Evolutionary conservation across 1,140 invertebrate genomes (phyloP), one percentile per base, ranked within the genome.

Genomic region (Drosophila arawakana): DNA sequence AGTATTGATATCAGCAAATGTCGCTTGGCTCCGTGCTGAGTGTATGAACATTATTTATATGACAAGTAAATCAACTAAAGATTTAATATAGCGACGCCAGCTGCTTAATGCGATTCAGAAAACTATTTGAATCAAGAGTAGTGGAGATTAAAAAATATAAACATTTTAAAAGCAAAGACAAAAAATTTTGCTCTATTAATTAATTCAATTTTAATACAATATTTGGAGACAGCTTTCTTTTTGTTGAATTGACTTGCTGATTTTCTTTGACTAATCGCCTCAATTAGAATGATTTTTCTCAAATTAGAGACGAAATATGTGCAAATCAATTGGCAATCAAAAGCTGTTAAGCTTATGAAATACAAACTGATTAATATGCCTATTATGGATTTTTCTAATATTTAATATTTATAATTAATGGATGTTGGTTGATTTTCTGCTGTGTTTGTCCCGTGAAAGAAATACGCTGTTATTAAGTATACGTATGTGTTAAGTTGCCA

Each of bases 321-420:
- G 39, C 41, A 46, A 43, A 58, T 37, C 25, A 70, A 69, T 72
- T 61, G 52, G 49, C 47, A 81, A 81, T 70, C 66, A 76, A 70
- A 80, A 74, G 69, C 83, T 80, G 80, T 75, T 88, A 83, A 88
- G 76, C 60, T 61, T 68, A 65, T 67, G 79, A 73, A 83, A 88
- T 78, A 73, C 46, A 72, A 69, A 80, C 69, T 77, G 83, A 88
- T 83, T 83, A 78, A 88, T 83, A 80, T 86, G 18, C 65, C 66
- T 68, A 71, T 74, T 65, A 71, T 81, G 54, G 52, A 66, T 77
- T 81, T 79, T 80, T 82, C 66, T 65, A 72, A 80, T 72, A 55
- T 86, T 81, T 75, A 78, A 83, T 78, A 80, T 89, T 88, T 67
- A 89, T 86, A 78, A 83, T 86, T 80, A 88, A 76, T 71, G 52